Percentiles rank a stretch among this genome's conserved stretches.
Evolutionary conservation across 1,140 invertebrate species (phyloP).

Genomic region (Oscheius sp.): DNA sequence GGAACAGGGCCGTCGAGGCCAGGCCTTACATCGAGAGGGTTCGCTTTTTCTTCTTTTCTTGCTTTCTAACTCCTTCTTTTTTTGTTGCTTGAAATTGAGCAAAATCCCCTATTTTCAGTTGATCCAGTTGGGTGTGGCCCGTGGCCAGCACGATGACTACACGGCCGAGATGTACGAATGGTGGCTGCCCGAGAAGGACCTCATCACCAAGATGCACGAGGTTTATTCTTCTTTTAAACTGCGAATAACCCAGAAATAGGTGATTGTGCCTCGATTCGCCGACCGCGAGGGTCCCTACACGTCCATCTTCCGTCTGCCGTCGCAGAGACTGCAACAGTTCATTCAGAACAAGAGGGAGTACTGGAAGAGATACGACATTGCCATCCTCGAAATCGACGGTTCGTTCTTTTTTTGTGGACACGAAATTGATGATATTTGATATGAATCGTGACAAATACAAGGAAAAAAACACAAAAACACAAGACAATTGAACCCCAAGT

Average conservation of each 20-base stretch:
- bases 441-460: no score
- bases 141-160: constrained; percentile 50
- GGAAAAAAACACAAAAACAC: no score
- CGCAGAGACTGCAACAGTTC: constrained; percentile 34
- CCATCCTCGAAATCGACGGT: constrained; percentile 53
- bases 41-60: constrained; percentile 6
- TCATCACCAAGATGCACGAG: constrained; percentile 47
- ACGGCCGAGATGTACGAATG: constrained; percentile 56
- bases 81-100: no score
- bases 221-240: constrained; percentile 1
- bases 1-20: constrained; percentile 50
- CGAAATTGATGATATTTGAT: no score
- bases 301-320: constrained; percentile 44
- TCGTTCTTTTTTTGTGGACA: constrained; percentile 15
- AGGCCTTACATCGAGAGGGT: constrained; percentile 52
- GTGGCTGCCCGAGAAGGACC: constrained; percentile 51
- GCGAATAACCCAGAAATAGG: neutral
- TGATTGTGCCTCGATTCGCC: constrained; percentile 44
- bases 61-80: constrained; percentile 21
- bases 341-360: constrained; percentile 33
- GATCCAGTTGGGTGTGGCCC: constrained; percentile 52
- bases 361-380: constrained; percentile 40
- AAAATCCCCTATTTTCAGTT: constrained; percentile 43
- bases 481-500: no score
- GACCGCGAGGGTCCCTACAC: constrained; percentile 47